A percentile compares a stretch with the other conserved stretches of the same genome.
These are phyloP conservation scores for Grus americana DNA, from an alignment of 2,113 vertebrate genomes.

Conservation along the genomic window DNA sequence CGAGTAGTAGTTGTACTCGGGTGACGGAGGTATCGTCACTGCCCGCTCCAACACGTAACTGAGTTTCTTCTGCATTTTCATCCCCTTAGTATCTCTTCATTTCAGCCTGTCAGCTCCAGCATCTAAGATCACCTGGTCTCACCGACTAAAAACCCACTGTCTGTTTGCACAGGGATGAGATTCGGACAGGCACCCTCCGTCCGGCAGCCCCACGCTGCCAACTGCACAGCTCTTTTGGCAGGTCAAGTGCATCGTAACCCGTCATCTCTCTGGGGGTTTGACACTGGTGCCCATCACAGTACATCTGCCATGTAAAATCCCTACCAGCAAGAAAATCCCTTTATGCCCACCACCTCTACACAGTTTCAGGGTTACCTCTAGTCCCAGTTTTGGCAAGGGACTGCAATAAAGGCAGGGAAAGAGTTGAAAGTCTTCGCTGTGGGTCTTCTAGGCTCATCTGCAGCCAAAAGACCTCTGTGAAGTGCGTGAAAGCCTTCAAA, in stretches of 20 bases:
- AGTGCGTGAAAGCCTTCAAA: background rate
- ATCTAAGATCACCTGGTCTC: background rate
- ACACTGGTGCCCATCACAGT: background rate
- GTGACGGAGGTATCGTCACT: background rate
- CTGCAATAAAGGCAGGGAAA: background rate
- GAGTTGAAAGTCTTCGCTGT: background rate
- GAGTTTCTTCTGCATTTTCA: background rate
- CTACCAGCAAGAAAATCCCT: background rate
- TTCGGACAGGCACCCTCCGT: background rate
- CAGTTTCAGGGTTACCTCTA: background rate
- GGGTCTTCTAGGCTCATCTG: background rate
- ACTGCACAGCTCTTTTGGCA: background rate
- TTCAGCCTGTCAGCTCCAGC: background rate
- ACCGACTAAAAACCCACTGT: background rate
- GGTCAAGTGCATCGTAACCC: background rate
- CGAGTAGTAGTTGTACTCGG: background rate
- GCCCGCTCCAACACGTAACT: background rate
- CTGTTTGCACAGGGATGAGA: accelerated
- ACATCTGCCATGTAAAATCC: background rate
- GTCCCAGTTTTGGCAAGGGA: background rate
- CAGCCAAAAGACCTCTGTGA: background rate
- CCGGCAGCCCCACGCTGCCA: background rate
- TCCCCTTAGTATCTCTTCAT: background rate
- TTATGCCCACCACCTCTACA: background rate
- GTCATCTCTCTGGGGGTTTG: background rate